Evolutionary conservation across 2,888 invertebrate species (phyloP).

Genomic region (Cephus rjabovi): DNA sequence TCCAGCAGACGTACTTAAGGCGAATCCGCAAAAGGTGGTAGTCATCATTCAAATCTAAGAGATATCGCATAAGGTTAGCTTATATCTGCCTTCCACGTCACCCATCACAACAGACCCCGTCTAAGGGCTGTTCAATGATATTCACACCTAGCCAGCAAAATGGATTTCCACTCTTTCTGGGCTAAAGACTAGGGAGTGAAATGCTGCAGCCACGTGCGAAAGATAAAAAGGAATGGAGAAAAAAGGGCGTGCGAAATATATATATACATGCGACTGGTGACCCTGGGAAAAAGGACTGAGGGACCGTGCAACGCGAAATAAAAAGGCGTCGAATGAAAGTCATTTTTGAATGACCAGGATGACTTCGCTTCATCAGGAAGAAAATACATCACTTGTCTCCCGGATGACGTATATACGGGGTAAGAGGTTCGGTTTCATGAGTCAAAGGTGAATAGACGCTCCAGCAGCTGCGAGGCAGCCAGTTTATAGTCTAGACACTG

Average conservation of each 20-base stretch:
- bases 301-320: no score
- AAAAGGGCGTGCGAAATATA: not conserved
- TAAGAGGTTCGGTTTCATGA: no score
- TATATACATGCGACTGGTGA: no score
- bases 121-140: not conserved
- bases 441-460: not conserved
- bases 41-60: not conserved
- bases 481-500: not conserved
- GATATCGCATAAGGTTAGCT: not conserved
- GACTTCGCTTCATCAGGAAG: no score
- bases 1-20: not conserved
- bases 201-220: not conserved
- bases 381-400: no score
- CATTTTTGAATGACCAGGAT: no score
- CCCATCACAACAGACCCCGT: not conserved
- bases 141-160: not conserved
- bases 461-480: not conserved
- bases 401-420: no score
- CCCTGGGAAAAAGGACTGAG: no score
- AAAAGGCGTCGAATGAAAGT: no score
- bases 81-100: not conserved
- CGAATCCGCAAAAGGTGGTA: not conserved
- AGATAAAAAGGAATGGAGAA: not conserved
- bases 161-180: not conserved
- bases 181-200: not conserved